Percentiles rank a stretch among this genome's conserved stretches.
Evolutionary conservation across 2,888 invertebrate genomes (phyloP).

Genomic region (Allygus modestus): DNA sequence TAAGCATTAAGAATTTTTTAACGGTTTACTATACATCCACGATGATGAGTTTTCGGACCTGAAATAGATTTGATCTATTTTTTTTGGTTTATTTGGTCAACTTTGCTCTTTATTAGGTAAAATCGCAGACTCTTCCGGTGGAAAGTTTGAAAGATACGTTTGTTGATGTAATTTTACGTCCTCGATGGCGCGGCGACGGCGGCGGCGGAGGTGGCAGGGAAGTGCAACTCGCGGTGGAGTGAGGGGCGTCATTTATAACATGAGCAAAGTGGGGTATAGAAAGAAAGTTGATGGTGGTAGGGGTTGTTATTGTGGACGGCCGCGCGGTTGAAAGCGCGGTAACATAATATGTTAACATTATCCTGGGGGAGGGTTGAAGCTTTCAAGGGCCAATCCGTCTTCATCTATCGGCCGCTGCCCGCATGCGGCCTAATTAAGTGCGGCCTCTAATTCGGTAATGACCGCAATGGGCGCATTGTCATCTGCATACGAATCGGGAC

Average conservation of each 20-base stretch:
- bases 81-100: no score
- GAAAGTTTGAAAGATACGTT: no score
- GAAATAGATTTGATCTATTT: no score
- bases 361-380: slow-evolving; percentile 50
- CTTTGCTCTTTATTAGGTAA: no score
- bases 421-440: slow-evolving; percentile 50
- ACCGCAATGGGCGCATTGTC: slow-evolving; percentile 18
- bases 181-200: background rate
- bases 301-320: slow-evolving; percentile 48
- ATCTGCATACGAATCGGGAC: slow-evolving; percentile 31
- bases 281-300: slow-evolving; percentile 6
- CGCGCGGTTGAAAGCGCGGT: slow-evolving; percentile 51
- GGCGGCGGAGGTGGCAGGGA: background rate
- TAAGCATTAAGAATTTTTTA: no score
- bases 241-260: slow-evolving; percentile 23
- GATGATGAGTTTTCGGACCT: no score
- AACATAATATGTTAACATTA: slow-evolving; percentile 63
- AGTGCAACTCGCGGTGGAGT: background rate
- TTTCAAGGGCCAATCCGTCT: slow-evolving; percentile 61
- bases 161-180: no score
- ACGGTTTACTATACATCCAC: no score
- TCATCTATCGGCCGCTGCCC: slow-evolving; percentile 56
- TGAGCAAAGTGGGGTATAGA: slow-evolving; percentile 22
- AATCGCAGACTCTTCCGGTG: no score
- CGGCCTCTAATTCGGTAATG: slow-evolving; percentile 44